Percentiles rank a stretch among this genome's conserved stretches.
Conservation (phyloP, 2,113 vertebrate genomes). For the Pseudolaguvia tuberculata region DNA sequence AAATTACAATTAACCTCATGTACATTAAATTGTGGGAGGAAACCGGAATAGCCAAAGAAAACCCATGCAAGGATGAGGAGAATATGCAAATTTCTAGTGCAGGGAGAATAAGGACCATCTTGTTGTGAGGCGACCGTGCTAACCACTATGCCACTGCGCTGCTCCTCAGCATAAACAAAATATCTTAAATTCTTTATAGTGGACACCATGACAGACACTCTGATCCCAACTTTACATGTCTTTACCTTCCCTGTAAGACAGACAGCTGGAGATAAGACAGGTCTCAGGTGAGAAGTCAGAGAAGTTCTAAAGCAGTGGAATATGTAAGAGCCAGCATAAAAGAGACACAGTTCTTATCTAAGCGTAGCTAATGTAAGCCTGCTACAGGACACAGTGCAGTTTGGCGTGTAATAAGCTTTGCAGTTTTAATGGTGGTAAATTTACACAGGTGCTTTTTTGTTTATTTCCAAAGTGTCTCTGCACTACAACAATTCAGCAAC, state of each 20-base stretch:
- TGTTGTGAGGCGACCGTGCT: too few relatives aligned
- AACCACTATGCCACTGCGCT: too few relatives aligned
- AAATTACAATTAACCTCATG: too few relatives aligned
- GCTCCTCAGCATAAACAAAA: too few relatives aligned
- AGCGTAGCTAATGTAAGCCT: background rate
- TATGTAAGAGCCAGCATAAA: background rate
- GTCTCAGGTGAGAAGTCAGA: background rate
- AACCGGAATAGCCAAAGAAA: too few relatives aligned
- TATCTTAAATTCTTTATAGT: constrained; percentile 34
- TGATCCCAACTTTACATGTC: too few relatives aligned
- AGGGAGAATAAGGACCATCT: too few relatives aligned
- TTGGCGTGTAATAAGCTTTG: background rate
- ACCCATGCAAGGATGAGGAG: too few relatives aligned
- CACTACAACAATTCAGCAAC: constrained; percentile 71
- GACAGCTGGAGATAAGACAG: constrained; percentile 70
- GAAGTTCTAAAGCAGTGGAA: background rate
- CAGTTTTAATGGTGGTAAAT: background rate
- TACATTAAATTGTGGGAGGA: too few relatives aligned
- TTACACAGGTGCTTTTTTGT: background rate
- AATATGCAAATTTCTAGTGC: too few relatives aligned
- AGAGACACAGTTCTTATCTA: background rate
- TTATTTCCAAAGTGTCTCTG: constrained; percentile 48
- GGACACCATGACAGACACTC: constrained; percentile 51
- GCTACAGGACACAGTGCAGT: background rate
- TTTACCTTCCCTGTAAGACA: too few relatives aligned